phyloP scores from a whole-genome alignment of 2,113 vertebrate genomes.

The Ciconia maguari region DNA sequence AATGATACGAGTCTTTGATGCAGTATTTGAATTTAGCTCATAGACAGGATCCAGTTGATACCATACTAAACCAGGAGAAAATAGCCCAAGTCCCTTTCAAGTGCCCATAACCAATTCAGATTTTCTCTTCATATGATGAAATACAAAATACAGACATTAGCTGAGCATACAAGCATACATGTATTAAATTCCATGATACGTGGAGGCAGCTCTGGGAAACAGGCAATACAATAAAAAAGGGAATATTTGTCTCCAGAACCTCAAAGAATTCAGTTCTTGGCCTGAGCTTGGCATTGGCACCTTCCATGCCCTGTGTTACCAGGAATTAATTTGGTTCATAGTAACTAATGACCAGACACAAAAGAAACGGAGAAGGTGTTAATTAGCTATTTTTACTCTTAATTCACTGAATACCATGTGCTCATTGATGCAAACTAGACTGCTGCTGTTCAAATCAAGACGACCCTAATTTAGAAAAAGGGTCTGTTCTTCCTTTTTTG shows the following conservation, averaged over 20 bases:
- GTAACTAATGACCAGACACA: conserved; percentile 16
- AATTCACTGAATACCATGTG: background rate
- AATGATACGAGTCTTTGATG: background rate
- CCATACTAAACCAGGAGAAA: background rate
- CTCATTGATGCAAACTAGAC: background rate
- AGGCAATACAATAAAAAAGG: background rate
- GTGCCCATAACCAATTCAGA: background rate
- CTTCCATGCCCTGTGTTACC: background rate
- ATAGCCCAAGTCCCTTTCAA: background rate
- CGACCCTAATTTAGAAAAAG: background rate
- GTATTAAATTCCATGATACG: background rate
- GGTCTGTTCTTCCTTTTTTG: background rate
- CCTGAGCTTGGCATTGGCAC: background rate
- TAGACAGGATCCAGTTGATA: background rate
- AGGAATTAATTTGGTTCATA: background rate
- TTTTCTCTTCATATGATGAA: background rate
- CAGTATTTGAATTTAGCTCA: background rate
- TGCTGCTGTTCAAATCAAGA: background rate
- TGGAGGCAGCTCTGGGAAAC: background rate
- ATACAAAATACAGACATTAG: background rate
- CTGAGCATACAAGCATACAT: background rate
- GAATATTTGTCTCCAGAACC: background rate
- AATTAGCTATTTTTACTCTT: conserved; percentile 53
- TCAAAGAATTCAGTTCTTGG: background rate
- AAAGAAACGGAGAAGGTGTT: conserved; percentile 3